Base-by-base conservation (phyloP, 2,888 invertebrate genomes). In the Chironomus riparius region DNA sequence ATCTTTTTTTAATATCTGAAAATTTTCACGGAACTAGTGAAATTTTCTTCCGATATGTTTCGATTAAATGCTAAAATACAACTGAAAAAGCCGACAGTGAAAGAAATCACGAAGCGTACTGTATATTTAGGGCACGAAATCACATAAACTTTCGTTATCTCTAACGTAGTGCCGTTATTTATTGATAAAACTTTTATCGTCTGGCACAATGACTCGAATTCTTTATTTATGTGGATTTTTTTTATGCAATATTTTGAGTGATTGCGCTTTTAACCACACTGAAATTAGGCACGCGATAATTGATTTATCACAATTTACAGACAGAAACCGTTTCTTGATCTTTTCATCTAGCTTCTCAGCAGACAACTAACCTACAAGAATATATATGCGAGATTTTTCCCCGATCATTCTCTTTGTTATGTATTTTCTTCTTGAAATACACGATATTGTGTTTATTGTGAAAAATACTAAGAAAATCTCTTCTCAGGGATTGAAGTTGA, bases 111-210 rank as follows among this genome's bases (percentile, higher is more conserved):
- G 56, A 56, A 56, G 5, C 15, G 12, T 13, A 65, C 65, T 22
- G 18, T 65, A 24, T 22, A 65, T 65, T 65, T 65, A 65, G 65
- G 65, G 21, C 65, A 65, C 65, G 65, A 65, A 65, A 65, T 65
- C 65, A 65, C 3, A 24, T 15, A 56, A 56, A 56, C 15, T 56
- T n/a, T 56, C 65, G 65, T 65, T 65, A 65, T 65, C 65, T 65
- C 12, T 22, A 6, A 6, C 65, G 65, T 6, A 24, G 15, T 15
- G 56, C 56, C 38, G 38, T 38, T 38, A 13, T 22, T 65, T 65
- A 65, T 65, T 65, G 65, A 65, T 65, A 65, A 65, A 65, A 65
- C 65, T 65, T 65, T 65, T 56, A 18, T 18, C 18, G 56, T 56
- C 56, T 56, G 56, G 56, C 56, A 56, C 56, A 56, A 18, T 56